phyloP scores from a whole-genome alignment of 1,140 invertebrate genomes.

The Hormaphis cornu region DNA sequence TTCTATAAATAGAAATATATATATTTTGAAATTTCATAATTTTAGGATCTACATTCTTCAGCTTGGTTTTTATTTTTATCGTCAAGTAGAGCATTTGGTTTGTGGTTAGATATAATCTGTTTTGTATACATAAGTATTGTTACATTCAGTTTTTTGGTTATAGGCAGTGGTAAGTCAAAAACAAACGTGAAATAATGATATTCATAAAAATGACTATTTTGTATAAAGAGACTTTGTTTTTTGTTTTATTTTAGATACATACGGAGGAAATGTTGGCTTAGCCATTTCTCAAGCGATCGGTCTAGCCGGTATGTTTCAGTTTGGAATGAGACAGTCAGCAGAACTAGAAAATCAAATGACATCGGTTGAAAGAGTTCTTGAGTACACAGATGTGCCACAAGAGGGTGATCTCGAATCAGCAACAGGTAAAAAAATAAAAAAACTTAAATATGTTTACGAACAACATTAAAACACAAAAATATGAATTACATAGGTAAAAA shows the following conservation, averaged over 20 bases:
- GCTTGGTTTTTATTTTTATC: constrained; percentile 64
- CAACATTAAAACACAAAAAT: background rate
- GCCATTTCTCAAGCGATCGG: constrained; percentile 75
- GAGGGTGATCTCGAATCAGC: constrained; percentile 46
- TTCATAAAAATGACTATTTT: background rate
- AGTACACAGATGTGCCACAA: constrained; percentile 59
- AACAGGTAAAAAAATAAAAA: constrained; percentile 40
- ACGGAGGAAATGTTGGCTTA: constrained; percentile 64
- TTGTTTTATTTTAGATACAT: constrained; percentile 38
- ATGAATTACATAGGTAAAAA: constrained; percentile 44
- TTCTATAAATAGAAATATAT: too few relatives aligned
- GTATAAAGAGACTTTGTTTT: too few relatives aligned
- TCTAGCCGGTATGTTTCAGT: constrained; percentile 73
- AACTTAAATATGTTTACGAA: background rate
- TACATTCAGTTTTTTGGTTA: constrained; percentile 60
- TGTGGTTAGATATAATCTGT: constrained; percentile 70
- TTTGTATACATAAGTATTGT: constrained; percentile 59
- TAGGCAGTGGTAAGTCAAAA: constrained; percentile 41
- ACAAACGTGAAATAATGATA: background rate
- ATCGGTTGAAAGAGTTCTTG: constrained; percentile 65
- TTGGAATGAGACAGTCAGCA: constrained; percentile 66
- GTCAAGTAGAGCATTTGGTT: constrained; percentile 72
- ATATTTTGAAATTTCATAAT: background rate
- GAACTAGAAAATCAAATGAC: constrained; percentile 69
- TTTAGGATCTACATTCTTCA: constrained; percentile 53